Evolutionary conservation across 2,888 invertebrate genomes (phyloP), one percentile per base, ranked within the genome.

Genomic region (Ariolimax columbianus): DNA sequence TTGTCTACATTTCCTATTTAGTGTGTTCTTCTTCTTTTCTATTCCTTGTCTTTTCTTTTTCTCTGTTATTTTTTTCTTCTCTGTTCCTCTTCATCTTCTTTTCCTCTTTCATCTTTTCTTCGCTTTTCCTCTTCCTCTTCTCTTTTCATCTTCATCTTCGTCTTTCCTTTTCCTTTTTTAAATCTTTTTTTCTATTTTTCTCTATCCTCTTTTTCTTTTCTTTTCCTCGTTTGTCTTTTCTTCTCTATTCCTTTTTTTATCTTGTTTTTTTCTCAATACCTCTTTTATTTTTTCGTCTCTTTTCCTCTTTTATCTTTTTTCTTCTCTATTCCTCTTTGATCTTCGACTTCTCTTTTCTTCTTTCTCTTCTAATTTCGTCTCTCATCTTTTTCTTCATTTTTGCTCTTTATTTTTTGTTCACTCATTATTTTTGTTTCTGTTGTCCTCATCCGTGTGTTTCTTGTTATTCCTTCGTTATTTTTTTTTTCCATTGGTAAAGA

Each of bases 141-240:
- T 66, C 19, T 66, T 66, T 30, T 30, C 36, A 14, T 68, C 11
- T 36, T 17, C 30, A 1, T 40, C 17, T 75, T 2, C 43, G 0
- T 77, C 59, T 59, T 19, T 36, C 38, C 40, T 3, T 77, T 30
- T 47, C 11, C 73, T 19, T n/a, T 33, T 40, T 7, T 59, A 17
- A 36, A 40, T 33, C 19, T 72, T 19, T n/a, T 33, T 40, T 2
- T 59, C 19, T 55, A 17, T 63, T 33, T 59, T 30, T 70, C n/a
- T 70, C 38, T 33, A 17, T 77, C 51, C 51, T 17, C 59, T 70
- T 83, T 19, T 68, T 47, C 77, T 40, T 77, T 38, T 68, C 36
- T 83, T 43, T 83, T 30, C 66, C 72, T 78, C 55, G 78, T 72
- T 84, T 26, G 63, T 47, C 36, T 33, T 66, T 63, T 68, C 0